Conservation (phyloP, 1,140 invertebrate species). For the Leptonema lineaticorne region DNA sequence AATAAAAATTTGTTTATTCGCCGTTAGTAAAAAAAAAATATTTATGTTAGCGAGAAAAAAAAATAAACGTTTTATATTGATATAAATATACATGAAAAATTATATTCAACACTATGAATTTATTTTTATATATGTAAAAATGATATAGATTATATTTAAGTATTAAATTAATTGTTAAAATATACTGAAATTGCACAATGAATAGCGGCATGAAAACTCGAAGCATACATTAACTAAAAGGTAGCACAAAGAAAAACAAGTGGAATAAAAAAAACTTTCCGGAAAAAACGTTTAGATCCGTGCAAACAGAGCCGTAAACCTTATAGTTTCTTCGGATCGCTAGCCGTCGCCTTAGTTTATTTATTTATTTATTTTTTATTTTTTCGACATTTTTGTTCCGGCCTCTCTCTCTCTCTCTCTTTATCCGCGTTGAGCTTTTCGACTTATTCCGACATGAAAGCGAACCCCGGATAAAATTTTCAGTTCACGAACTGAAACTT, state of each 20-base stretch:
- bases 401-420: not conserved
- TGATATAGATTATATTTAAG: too few species aligned
- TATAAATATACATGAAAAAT: too few species aligned
- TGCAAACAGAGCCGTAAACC: slow-evolving; percentile 39
- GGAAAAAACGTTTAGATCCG: slow-evolving; percentile 26
- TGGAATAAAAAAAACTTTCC: slow-evolving; percentile 25
- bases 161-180: too few species aligned
- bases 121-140: too few species aligned
- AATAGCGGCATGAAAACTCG: not conserved
- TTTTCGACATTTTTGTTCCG: not conserved
- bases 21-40: too few species aligned
- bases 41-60: too few species aligned
- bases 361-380: not conserved
- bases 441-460: slow-evolving; percentile 20
- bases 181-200: too few species aligned
- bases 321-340: slow-evolving; percentile 28
- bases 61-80: too few species aligned
- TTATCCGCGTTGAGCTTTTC: slow-evolving; percentile 7
- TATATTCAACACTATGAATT: too few species aligned
- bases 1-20: too few species aligned
- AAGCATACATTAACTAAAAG: not conserved
- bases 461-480: slow-evolving; percentile 24
- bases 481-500: slow-evolving; percentile 39
- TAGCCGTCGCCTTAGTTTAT: not conserved
- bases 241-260: not conserved